Evolutionary conservation across 2,113 vertebrate species (phyloP).

Genomic region (Pogonocichla stellata): DNA sequence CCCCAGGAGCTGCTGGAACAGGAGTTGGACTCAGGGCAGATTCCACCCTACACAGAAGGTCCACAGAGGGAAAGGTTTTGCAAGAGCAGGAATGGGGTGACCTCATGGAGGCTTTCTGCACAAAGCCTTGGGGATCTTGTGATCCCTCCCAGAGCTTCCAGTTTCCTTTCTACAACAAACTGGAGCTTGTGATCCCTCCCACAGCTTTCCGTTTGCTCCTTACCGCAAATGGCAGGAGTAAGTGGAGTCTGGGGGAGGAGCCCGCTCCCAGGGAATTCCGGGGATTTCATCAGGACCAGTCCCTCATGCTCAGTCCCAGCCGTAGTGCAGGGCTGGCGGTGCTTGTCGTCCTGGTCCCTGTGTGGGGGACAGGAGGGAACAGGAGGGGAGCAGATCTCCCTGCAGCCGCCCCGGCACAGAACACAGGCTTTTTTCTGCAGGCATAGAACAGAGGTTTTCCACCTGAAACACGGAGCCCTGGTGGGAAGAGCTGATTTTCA

Average conservation of each 20-base stretch:
- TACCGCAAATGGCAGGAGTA: background rate
- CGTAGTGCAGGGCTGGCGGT: too few relatives aligned
- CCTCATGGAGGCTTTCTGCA: background rate
- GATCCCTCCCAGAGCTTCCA: background rate
- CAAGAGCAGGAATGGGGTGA: background rate
- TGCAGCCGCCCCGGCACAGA: background rate
- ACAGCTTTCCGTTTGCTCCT: background rate
- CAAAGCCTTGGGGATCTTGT: background rate
- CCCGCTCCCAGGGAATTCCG: fast-evolving
- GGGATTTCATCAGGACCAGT: background rate
- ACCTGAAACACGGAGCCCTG: fast-evolving
- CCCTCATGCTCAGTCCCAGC: background rate
- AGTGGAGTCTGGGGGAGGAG: background rate
- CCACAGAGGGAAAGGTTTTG: background rate
- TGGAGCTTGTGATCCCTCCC: background rate
- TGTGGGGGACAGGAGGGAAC: too few relatives aligned
- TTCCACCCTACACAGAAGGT: background rate
- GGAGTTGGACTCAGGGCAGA: background rate
- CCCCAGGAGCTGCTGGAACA: background rate
- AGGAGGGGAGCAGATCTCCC: background rate
- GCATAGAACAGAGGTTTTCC: background rate
- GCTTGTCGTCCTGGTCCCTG: background rate
- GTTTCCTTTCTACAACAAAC: background rate
- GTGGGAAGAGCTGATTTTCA: fast-evolving
- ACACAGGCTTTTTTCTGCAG: background rate